Percentiles rank a stretch among this genome's conserved stretches.
Evolutionary conservation across 2,797 vertebrate genomes (phyloP).

Genomic region (Pangasius macronema): DNA sequence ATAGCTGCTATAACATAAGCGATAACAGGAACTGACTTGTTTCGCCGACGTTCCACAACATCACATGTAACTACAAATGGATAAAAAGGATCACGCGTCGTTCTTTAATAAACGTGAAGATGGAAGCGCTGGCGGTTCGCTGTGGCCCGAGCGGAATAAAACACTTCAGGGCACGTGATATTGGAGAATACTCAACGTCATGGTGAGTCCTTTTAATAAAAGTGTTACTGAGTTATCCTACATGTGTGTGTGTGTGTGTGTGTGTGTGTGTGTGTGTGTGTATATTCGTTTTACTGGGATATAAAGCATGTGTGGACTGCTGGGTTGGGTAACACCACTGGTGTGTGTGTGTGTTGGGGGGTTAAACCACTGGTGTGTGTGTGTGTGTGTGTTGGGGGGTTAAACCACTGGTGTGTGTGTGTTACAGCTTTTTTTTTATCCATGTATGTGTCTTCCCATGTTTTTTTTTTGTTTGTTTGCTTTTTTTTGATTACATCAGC

Average conservation of each 20-base stretch:
- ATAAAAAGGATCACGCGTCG: neutral
- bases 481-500: constrained; percentile 23
- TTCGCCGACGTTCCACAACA: neutral
- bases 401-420: neutral
- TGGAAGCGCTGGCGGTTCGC: neutral
- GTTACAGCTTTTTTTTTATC: neutral
- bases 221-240: neutral
- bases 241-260: neutral
- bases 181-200: too few species aligned
- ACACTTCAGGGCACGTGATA: too few species aligned
- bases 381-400: neutral
- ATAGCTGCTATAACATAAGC: neutral
- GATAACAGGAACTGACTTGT: neutral
- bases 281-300: too few species aligned
- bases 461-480: too few species aligned
- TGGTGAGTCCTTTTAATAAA: neutral
- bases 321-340: too few species aligned
- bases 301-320: neutral
- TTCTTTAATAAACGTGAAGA: neutral
- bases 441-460: neutral
- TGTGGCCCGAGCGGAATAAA: too few species aligned
- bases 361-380: neutral
- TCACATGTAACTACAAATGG: neutral
- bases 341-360: neutral
- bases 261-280: constrained; percentile 10